These are phyloP conservation scores for Drosophila maculinotata DNA, from an alignment of 2,888 invertebrate species.

Conservation along the genomic window DNA sequence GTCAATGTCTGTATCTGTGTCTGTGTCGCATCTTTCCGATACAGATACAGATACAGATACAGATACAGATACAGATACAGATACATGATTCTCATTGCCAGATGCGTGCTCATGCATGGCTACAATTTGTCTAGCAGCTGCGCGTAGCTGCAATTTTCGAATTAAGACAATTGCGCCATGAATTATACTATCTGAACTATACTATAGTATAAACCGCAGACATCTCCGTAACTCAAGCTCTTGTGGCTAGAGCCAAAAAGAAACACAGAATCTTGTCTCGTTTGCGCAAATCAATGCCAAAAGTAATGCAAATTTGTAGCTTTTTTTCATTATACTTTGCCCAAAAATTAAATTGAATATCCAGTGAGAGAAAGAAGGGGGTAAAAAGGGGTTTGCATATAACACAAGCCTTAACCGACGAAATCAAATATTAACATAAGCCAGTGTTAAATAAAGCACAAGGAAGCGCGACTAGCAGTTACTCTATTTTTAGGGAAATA, in stretches of 20 bases:
- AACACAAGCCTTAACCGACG: slow-evolving; percentile 35
- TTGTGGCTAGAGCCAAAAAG: not conserved
- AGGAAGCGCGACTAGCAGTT: slow-evolving; percentile 15
- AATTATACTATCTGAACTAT: slow-evolving; percentile 55
- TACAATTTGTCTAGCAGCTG: slow-evolving; percentile 69
- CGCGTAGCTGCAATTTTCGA: slow-evolving; percentile 75
- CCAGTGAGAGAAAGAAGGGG: slow-evolving; percentile 48
- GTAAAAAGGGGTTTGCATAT: slow-evolving; percentile 10
- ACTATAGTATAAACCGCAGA: slow-evolving; percentile 19
- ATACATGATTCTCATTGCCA: slow-evolving; percentile 45
- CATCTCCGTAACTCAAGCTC: not conserved
- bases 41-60: slow-evolving; percentile 16
- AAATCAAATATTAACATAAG: slow-evolving; percentile 67
- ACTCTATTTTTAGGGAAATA: too few relatives aligned
- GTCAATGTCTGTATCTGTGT: not conserved
- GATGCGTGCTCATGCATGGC: slow-evolving; percentile 60
- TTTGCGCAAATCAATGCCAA: slow-evolving; percentile 54
- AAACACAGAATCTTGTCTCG: slow-evolving; percentile 3
- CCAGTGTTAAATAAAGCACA: slow-evolving; percentile 44
- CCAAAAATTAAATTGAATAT: slow-evolving; percentile 74
- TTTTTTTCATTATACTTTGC: slow-evolving; percentile 28
- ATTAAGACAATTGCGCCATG: slow-evolving; percentile 77
- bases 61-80: not conserved
- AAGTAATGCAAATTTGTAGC: slow-evolving; percentile 59
- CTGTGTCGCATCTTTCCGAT: slow-evolving; percentile 36